Evolutionary conservation across 2,888 invertebrate species (phyloP), one percentile per base, ranked within the genome.

Genomic region (Holacanthella duospinosa): DNA sequence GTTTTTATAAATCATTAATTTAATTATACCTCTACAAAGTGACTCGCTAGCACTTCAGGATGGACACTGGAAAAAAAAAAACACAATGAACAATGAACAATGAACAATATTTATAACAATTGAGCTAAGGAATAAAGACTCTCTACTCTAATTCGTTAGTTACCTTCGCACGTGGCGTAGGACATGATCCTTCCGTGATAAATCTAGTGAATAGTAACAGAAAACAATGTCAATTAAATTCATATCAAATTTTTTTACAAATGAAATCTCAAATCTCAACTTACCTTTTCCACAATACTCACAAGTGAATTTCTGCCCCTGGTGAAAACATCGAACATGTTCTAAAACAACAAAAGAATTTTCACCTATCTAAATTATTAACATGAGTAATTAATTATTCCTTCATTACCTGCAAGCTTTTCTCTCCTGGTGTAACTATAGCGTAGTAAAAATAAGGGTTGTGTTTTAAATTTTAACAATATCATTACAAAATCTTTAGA

Each of bases 251-350:
- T n/a, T n/a, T n/a, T n/a, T n/a, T n/a, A n/a, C n/a, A n/a, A n/a
- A n/a, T n/a, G n/a, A n/a, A n/a, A n/a, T n/a, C n/a, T n/a, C n/a
- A n/a, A n/a, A n/a, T n/a, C n/a, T n/a, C n/a, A n/a, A n/a, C n/a
- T 27, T 27, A 55, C 55, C 59, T 43, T 60, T 71, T 69, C 12
- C 65, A 57, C 71, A 71, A 43, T 66, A 67, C 29, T 70, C 69
- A 59, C 71, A 71, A 28, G 66, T 60, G 53, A 71, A 71, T 55
- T 70, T 70, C 60, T 67, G 67, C n/a, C 71, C 71, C 54, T 71
- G 65, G 59, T 71, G 71, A 59, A 70, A 68, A 56, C 69, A 70
- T 2, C 70, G 65, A 55, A 71, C 66, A 53, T 71, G 71, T 60
- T 71, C 71, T 48, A 21, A 4, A 48, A 48, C 4, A n/a, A 21